Base-by-base conservation (phyloP, 2,888 invertebrate species). In the Encarsia formosa region DNA sequence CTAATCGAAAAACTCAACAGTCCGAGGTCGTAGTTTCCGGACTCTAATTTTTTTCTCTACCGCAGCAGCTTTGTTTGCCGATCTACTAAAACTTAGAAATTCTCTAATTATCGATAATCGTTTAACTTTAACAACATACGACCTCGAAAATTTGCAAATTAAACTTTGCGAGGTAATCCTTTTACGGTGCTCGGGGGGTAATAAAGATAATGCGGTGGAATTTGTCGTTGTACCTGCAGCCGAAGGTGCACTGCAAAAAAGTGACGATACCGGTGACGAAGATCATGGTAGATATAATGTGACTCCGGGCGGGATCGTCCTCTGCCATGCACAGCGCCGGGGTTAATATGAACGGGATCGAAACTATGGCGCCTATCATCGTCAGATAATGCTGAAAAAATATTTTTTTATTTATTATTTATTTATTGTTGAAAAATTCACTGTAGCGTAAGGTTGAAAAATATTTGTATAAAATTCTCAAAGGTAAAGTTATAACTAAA, bases 321-420 rank as follows among this genome's bases (percentile, higher is more conserved):
- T 86, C 84, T 41, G 77, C 78, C 84, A 90, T 87, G 69, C 90
- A 91, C 13, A 91, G 79, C 1, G 87, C 85, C 0, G 87, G 87
- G n/a, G 87, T 85, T 53, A 91, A 72, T 56, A 91, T 85, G 66
- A 89, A 87, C 0, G 90, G 91, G 59, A 89, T 87, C 2, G 88
- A 84, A 5, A 91, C 86, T 29, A 90, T 89, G 0, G 87, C 87
- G 0, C 90, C 91, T 55, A 91, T 88, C 86, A 91, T 90, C 0
- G 89, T 90, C 60, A 89, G 73, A 70, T 88, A 89, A 68, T 89
- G 88, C 82, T 89, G 73, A 3, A 67, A 70, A 32, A 11, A 32
- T 32, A 18, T 38, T 4, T 2, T 38, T 38, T 38, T 38, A 37
- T 11, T 13, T 11, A 20, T 38, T 20, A 18, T 13, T 6, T 19